Percentiles rank a stretch among this genome's conserved stretches.
These are phyloP conservation scores for Crypturellus tataupa DNA, from an alignment of 2,797 vertebrate genomes.

Conservation along the genomic window DNA sequence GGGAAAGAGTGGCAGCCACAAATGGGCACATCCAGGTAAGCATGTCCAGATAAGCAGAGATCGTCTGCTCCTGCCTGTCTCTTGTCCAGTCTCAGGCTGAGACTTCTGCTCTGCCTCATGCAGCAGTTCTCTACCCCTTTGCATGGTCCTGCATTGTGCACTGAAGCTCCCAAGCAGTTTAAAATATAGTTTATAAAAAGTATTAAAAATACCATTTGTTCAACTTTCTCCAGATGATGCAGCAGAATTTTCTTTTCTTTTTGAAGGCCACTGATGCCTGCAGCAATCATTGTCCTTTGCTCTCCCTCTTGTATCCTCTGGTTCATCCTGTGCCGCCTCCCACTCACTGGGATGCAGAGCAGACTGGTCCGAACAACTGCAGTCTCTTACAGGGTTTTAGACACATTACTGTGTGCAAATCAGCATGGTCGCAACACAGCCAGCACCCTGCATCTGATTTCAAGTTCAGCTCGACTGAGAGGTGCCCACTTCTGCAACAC, in stretches of 20 bases:
- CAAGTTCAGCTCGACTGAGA: background rate
- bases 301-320: rapidly evolving
- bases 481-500: background rate
- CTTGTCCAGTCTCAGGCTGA: background rate
- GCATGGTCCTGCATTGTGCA: background rate
- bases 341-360: rapidly evolving
- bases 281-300: background rate
- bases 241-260: background rate
- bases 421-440: background rate
- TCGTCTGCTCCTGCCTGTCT: background rate
- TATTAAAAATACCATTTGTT: no score
- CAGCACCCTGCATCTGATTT: background rate
- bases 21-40: background rate
- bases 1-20: background rate
- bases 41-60: background rate
- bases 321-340: background rate
- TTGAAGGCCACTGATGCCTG: no score
- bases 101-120: background rate
- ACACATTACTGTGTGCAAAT: background rate
- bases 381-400: background rate
- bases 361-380: background rate
- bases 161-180: background rate
- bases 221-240: no score
- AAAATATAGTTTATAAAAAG: background rate
- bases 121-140: no score